These are phyloP conservation scores for Calyptommatus sinebrachiatus DNA, from an alignment of 2,113 vertebrate species.

Conservation along the genomic window DNA sequence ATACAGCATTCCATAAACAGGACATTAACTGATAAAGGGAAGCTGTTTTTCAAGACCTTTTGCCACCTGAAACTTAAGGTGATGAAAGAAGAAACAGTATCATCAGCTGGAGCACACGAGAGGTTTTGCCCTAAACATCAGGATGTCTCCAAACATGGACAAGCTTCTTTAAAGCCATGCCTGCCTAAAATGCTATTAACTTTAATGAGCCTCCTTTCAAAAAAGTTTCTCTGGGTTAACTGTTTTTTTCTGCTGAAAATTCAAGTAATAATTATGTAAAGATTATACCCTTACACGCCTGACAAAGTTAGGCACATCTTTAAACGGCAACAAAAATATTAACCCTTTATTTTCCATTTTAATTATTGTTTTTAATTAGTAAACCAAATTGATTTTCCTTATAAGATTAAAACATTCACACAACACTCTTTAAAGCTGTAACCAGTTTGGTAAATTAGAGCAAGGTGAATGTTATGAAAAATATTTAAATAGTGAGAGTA, in stretches of 20 bases:
- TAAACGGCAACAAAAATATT: slow-evolving; percentile 34
- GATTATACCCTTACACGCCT: slow-evolving; percentile 34
- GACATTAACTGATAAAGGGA: background rate
- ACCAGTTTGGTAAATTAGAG: slow-evolving; percentile 37
- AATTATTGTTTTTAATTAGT: slow-evolving; percentile 47
- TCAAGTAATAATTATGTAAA: slow-evolving; percentile 35
- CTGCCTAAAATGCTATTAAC: slow-evolving; percentile 7
- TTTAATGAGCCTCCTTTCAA: slow-evolving; percentile 2
- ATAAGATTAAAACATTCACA: slow-evolving; percentile 43
- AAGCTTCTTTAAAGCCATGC: background rate
- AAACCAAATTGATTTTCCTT: slow-evolving; percentile 40
- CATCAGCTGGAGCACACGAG: background rate
- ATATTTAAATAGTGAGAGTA: slow-evolving; percentile 31
- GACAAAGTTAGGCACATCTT: slow-evolving; percentile 22
- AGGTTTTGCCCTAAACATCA: background rate
- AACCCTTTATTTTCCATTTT: slow-evolving; percentile 35
- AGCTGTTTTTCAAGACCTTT: background rate
- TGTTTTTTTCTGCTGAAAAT: slow-evolving; percentile 24
- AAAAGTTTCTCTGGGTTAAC: slow-evolving; percentile 12
- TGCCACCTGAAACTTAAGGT: background rate
- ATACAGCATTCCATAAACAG: background rate
- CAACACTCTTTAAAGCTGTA: slow-evolving; percentile 15
- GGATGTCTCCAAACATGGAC: background rate
- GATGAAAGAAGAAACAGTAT: background rate
- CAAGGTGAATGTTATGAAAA: slow-evolving; percentile 29